These are phyloP conservation scores for Xestobium rufovillosum DNA, from an alignment of 2,888 invertebrate genomes.

Conservation along the genomic window DNA sequence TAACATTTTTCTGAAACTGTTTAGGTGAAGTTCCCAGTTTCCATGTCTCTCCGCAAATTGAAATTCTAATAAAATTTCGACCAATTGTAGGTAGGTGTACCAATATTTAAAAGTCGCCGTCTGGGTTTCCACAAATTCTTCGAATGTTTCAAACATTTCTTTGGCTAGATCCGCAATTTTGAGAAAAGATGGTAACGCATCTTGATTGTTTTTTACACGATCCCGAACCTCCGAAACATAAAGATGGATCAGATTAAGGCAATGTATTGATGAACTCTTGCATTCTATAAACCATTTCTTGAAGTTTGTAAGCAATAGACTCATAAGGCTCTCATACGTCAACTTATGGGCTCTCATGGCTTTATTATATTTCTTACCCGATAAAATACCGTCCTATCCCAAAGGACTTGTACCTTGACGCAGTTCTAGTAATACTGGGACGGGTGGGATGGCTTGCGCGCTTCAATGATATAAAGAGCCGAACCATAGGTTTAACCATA, in stretches of 20 bases:
- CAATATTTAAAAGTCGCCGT: slow-evolving; percentile 13
- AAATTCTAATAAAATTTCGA: slow-evolving; percentile 17
- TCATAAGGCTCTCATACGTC: slow-evolving; percentile 19
- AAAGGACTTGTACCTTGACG: no score
- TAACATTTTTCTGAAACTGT: slow-evolving; percentile 17
- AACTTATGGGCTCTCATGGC: slow-evolving; percentile 19
- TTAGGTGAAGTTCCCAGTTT: slow-evolving; percentile 17
- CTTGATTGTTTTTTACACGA: no score
- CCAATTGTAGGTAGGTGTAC: slow-evolving; percentile 11
- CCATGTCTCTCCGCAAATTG: slow-evolving; percentile 14
- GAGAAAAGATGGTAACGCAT: slow-evolving; percentile 1
- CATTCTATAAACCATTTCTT: slow-evolving; percentile 18
- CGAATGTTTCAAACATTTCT: slow-evolving; percentile 10
- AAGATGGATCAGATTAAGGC: slow-evolving; percentile 10
- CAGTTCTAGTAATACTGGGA: no score
- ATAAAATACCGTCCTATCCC: no score
- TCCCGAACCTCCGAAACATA: background rate
- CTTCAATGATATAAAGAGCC: no score
- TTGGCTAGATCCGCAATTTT: slow-evolving; percentile 4
- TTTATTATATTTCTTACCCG: slow-evolving; percentile 18
- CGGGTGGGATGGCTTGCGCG: no score
- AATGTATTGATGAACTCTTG: slow-evolving; percentile 11
- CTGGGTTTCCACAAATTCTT: slow-evolving; percentile 14
- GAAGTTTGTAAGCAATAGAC: slow-evolving; percentile 14
- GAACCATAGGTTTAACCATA: no score